Evolutionary conservation across 92 coral and sea anemone genomes (phyloP), one percentile per base, ranked within the genome.

Genomic region (Chrysogorgia sp.): DNA sequence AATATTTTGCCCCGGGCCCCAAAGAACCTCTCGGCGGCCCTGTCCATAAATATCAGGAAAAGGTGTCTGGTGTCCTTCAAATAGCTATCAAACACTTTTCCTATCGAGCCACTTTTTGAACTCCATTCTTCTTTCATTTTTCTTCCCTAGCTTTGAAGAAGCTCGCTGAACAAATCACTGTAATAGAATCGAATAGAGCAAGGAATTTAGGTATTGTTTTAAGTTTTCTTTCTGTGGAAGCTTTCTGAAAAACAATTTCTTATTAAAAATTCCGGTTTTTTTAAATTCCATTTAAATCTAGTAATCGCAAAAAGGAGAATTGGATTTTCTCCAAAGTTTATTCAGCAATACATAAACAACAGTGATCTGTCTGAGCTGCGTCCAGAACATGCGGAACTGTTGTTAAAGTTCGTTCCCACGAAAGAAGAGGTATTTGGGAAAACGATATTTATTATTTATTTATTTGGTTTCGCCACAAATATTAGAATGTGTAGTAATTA

Each of bases 231-330:
- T 47, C n/a, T 47, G 7, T 7, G 2, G n/a, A 47, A 47, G n/a
- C 2, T 15, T 47, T 47, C n/a, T 47, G n/a, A 47, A 47, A 47
- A 2, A 2, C 7, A 47, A 15, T 6, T 7, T 47, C 17, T 47
- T 47, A 12, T 15, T 47, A 15, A 47, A 2, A 15, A 47, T 6
- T 6, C n/a, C n/a, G 10, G n/a, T 47, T 47, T 15, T 47, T 15
- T 47, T 2, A 7, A 12, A 47, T 76, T 68, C 68, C 7, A 23
- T 82, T 75, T 31, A 52, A 26, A 20, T 67, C 40, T 75, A 94
- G 98, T 94, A 47, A 94, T 94, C 69, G 98, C 98, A 15, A 91
- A 96, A 26, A 88, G 97, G 22, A 96, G 98, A 19, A 92, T 94
- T 45, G 93, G 90, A 67, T 96, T 87, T 80, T 77, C 89, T 12